Evolutionary conservation across 2,888 invertebrate species (phyloP), one percentile per base, ranked within the genome.

Genomic region (Nemotelus pantherinus): DNA sequence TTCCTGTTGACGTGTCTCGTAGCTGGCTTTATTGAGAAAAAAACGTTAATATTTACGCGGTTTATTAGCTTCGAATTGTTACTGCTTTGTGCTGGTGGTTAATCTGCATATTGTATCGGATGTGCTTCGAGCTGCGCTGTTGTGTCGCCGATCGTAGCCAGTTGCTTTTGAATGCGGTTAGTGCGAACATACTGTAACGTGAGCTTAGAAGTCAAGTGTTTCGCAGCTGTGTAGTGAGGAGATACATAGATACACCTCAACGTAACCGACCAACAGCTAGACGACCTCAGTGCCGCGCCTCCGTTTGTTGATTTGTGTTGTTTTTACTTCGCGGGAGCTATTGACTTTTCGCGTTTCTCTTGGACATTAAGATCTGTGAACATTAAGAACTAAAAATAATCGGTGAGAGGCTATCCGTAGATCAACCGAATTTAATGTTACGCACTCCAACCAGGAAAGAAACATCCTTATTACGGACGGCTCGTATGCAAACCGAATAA

Each of bases 1-100:
- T 68, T 68, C 39, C 50, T 53, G 53, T 70, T 70, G 55, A 70
- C 70, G 70, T 70, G 70, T 70, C 55, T 41, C 43, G 70, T 55
- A 43, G 44, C 55, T 70, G 3, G 25, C 2, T 50, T 53, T 53
- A 47, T 25, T 9, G 70, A 70, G 9, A 9, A 50, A 25, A 25
- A 25, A 70, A 53, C 55, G 25, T 10, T 50, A 25, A 70, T 58
- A 5, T 4, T 6, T 39, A 25, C 2, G 4, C 43, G 6, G 43
- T 43, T 41, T 41, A 43, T 53, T 6, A 53, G 53, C 63, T 6
- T 25, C 7, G 58, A n/a, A 25, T 5, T 58, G 58, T 63, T 5
- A 43, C 10, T 63, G 43, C 2, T 41, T 5, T 4, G 41, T 63
- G 63, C 63, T 63, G n/a, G 25, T 63, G 25, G 25, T 25, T 25